These are phyloP conservation scores for Antechinus stuartii DNA, from an alignment of 2,113 vertebrate genomes.

Conservation along the genomic window DNA sequence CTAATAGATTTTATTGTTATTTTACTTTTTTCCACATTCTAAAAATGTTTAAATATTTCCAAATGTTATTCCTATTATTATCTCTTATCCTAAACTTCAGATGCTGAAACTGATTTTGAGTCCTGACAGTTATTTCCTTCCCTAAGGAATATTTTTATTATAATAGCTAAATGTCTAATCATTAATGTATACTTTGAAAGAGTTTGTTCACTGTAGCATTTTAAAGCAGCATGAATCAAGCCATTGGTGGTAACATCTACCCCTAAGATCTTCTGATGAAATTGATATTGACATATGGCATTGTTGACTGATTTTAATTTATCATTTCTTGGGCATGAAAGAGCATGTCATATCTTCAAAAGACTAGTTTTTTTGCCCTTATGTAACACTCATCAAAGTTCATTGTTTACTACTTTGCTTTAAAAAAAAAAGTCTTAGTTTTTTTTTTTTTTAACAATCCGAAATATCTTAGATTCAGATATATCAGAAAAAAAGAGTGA, in stretches of 20 bases:
- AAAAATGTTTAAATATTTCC: not conserved
- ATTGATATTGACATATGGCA: constrained; percentile 75
- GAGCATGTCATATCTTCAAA: constrained; percentile 55
- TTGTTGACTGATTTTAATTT: constrained; percentile 68
- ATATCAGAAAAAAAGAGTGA: not conserved
- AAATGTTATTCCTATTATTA: not conserved
- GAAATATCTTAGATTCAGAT: not conserved
- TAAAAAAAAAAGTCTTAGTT: not conserved
- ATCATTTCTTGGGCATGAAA: constrained; percentile 72
- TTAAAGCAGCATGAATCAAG: constrained; percentile 56
- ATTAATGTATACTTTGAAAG: constrained; percentile 1
- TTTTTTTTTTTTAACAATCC: not conserved
- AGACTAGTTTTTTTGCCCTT: constrained; percentile 62
- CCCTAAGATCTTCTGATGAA: constrained; percentile 66
- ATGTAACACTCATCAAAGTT: constrained; percentile 50
- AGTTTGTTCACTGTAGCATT: constrained; percentile 58
- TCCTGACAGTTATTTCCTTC: constrained; percentile 17
- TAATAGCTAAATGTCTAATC: not conserved
- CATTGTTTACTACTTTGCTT: not conserved
- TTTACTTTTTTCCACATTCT: constrained; percentile 18
- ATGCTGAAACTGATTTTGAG: not conserved
- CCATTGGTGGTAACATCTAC: constrained; percentile 65
- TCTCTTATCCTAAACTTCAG: not conserved
- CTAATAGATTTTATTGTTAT: not conserved
- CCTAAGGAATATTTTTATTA: constrained; percentile 34